These are phyloP conservation scores for Gymnobelideus leadbeateri DNA, from an alignment of 2,113 vertebrate genomes.

Conservation along the genomic window DNA sequence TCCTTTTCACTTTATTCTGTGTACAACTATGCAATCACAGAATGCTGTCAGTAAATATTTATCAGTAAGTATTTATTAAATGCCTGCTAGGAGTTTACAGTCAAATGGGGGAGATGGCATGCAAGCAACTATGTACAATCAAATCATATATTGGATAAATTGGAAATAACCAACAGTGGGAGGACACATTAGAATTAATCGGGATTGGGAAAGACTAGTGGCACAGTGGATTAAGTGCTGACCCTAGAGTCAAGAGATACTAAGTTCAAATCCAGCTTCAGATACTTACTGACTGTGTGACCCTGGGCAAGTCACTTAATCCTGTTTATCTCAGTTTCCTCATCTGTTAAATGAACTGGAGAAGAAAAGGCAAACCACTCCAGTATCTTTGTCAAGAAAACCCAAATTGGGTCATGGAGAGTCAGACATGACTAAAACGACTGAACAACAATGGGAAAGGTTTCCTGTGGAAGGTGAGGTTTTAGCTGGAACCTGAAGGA, in stretches of 20 bases:
- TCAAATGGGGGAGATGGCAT: neutral
- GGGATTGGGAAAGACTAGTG: neutral
- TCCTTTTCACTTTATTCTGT: neutral
- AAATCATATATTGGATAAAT: neutral
- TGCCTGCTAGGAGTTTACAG: neutral
- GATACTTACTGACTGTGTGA: neutral
- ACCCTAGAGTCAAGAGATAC: neutral
- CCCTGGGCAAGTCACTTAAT: no score
- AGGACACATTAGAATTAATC: neutral
- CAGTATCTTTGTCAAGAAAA: neutral
- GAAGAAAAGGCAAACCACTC: neutral
- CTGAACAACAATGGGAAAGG: no score
- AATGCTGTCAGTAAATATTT: neutral
- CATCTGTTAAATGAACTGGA: neutral
- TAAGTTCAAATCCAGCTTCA: neutral
- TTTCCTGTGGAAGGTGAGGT: no score
- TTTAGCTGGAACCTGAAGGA: neutral
- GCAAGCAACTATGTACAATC: neutral
- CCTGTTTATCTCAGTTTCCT: neutral
- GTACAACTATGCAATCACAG: neutral
- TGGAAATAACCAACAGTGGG: neutral
- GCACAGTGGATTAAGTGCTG: no score
- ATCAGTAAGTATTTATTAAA: neutral
- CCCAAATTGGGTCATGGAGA: neutral
- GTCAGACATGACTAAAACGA: no score